phyloP scores from a whole-genome alignment of 2,888 invertebrate genomes.

The Bombylius discolor region DNA sequence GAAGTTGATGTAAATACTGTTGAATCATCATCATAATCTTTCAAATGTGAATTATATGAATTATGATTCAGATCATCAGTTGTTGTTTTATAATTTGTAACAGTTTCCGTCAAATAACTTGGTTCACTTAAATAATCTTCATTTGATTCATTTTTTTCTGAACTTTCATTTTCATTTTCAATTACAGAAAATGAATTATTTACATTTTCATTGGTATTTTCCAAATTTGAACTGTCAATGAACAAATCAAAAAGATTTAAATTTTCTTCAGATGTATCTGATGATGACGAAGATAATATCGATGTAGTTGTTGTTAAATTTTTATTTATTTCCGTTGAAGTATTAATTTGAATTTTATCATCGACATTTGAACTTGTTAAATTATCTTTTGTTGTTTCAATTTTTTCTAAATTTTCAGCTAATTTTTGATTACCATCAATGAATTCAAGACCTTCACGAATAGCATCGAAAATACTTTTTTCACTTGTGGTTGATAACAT shows the following conservation, averaged over 20 bases:
- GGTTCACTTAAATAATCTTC: not conserved
- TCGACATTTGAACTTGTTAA: not conserved
- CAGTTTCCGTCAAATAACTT: not conserved
- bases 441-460: constrained; percentile 31
- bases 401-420: constrained; percentile 20
- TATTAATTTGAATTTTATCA: not conserved
- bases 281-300: not conserved
- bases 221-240: not conserved
- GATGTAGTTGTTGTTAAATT: not conserved
- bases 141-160: not conserved
- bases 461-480: constrained; percentile 30
- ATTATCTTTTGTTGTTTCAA: constrained; percentile 11
- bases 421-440: constrained; percentile 25
- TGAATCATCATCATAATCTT: not conserved
- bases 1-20: not conserved
- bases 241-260: not conserved
- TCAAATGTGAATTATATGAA: not conserved
- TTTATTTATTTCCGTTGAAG: not conserved
- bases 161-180: not conserved
- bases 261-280: constrained; percentile 2
- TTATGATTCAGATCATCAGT: not conserved
- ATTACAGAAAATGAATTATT: not conserved
- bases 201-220: not conserved
- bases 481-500: constrained; percentile 14
- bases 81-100: not conserved